Evolutionary conservation across 2,113 vertebrate genomes (phyloP).

Genomic region (Cathartes aura): DNA sequence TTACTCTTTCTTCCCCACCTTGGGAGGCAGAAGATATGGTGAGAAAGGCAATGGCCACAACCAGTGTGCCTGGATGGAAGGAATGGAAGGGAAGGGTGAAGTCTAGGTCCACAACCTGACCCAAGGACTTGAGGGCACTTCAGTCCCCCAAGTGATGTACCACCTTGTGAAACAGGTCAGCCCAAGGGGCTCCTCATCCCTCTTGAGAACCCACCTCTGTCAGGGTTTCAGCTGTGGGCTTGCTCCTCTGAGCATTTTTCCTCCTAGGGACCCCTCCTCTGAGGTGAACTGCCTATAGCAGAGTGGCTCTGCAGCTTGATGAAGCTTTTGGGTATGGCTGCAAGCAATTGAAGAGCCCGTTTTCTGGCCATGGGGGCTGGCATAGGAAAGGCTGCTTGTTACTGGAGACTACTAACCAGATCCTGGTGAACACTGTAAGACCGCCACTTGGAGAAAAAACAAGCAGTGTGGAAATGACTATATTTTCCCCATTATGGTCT

Average conservation of each 20-base stretch:
- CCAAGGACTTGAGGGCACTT: background rate
- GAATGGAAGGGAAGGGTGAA: background rate
- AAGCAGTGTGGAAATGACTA: background rate
- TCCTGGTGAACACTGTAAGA: background rate
- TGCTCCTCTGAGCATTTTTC: background rate
- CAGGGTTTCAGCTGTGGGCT: background rate
- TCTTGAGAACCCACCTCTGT: background rate
- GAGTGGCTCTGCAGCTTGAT: background rate
- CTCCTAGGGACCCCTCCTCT: background rate
- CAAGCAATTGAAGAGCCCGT: rapidly evolving
- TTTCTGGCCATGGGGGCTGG: background rate
- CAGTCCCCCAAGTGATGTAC: background rate
- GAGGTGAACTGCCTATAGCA: background rate
- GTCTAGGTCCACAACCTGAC: background rate
- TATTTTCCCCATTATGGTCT: background rate
- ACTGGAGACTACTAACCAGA: background rate
- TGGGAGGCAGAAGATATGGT: background rate
- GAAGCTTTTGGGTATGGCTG: background rate
- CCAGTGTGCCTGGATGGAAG: background rate
- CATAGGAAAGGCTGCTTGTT: background rate
- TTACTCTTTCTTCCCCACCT: background rate
- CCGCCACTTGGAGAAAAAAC: background rate
- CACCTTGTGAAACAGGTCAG: background rate
- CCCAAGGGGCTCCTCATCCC: background rate
- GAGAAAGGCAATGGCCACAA: background rate